Evolutionary conservation across 2,113 vertebrate species (phyloP), one percentile per base, ranked within the genome.

Genomic region (Menura novaehollandiae): DNA sequence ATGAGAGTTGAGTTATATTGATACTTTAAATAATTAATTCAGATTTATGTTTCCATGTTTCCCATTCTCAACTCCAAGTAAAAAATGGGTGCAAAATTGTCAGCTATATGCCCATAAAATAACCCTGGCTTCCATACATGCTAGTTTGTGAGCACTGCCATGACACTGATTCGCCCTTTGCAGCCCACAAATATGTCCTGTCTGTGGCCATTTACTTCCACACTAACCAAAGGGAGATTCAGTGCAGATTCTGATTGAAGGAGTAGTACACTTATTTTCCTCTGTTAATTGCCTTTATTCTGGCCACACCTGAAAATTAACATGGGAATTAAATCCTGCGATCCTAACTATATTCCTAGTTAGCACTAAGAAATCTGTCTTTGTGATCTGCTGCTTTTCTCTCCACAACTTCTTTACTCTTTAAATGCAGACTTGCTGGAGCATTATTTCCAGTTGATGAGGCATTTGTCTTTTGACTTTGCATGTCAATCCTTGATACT

Each of bases 401-500:
- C 37, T 56, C 10, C 3, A 1, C 17, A 60, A 26, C 8, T 80
- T 86, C 41, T 88, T 46, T 60, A 76, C 10, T 22, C 41, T 56
- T 58, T 53, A 83, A 73, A 91, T 37, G 20, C 47, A 94, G 39
- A 33, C 16, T 49, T 67, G 43, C 19, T 66, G 35, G 18, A 83
- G 11, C 33, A 67, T 60, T 74, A 62, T 63, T 88, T 82, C 6
- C 1, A 84, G 41, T 5, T 89, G 52, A 83, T 75, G 76, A 92
- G 23, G 33, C 27, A 86, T 80, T 92, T 90, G 30, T 92, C 55
- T 84, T 77, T 80, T 86, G 63, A 53, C 55, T 88, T 91, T 77
- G 59, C 13, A 20, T 35, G 55, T 43, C 41, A 90, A 32, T 88
- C 55, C 51, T 85, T 52, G 6, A 75, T 47, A 37, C 5, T 7